Conservation (phyloP, 2,797 vertebrate species). For the Pseudochirops corinnae region DNA sequence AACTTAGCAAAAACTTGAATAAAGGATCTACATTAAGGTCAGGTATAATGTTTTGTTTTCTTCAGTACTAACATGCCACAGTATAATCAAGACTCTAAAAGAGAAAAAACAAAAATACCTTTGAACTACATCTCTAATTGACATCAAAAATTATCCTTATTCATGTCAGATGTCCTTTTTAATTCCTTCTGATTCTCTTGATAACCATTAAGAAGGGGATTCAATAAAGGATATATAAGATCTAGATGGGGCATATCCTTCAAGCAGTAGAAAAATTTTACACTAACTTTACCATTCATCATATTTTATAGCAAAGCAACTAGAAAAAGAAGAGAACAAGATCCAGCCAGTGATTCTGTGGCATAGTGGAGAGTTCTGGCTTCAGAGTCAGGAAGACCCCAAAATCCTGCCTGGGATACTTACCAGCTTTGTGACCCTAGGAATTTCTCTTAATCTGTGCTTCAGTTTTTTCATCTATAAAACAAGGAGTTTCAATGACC, state of each 20-base stretch:
- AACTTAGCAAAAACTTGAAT: conserved; percentile 60
- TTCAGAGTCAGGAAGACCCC: background rate
- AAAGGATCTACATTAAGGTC: conserved; percentile 48
- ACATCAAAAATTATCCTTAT: conserved; percentile 47
- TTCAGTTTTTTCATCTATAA: background rate
- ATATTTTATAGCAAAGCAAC: background rate
- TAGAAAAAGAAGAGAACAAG: conserved; percentile 6
- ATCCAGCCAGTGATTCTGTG: background rate
- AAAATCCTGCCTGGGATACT: background rate
- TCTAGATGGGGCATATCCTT: conserved; percentile 36
- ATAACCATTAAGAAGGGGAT: conserved; percentile 48
- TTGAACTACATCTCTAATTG: conserved; percentile 39
- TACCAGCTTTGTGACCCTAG: background rate
- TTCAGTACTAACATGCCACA: conserved; percentile 7
- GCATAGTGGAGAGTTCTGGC: background rate
- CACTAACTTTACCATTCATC: conserved; percentile 32
- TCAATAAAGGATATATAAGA: conserved; percentile 56
- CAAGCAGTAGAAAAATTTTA: conserved; percentile 47
- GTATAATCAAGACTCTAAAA: background rate
- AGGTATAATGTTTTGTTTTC: conserved; percentile 15
- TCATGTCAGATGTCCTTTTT: conserved; percentile 46
- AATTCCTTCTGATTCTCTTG: conserved; percentile 56
- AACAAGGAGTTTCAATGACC: background rate
- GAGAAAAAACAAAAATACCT: conserved; percentile 27
- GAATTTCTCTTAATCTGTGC: background rate